Base-by-base conservation (phyloP, 1,140 invertebrate genomes). In the Aphis gossypii region DNA sequence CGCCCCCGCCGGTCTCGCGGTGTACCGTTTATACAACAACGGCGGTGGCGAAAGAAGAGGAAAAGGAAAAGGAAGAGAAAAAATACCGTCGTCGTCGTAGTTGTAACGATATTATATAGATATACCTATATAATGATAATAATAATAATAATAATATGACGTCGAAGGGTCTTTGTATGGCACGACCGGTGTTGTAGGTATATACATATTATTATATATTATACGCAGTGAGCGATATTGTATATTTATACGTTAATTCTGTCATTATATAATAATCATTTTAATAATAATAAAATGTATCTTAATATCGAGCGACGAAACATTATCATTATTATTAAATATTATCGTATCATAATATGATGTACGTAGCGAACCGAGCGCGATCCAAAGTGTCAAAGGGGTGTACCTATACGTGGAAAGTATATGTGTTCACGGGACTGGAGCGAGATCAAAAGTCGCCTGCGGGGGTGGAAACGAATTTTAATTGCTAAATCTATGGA, bases 111-210 rank as follows among this genome's bases (percentile, higher is more conserved):
- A 76, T 76, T 23, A 54, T 54, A 51, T 68, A n/a, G 30, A 68
- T 76, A n/a, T 54, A 54, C 54, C 25, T 68, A 60, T 83, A 83
- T 41, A 38, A 44, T 44, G 46, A 84, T 44, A 46, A 88, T 87
- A 48, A 48, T 87, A 48, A 84, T 44, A 46, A 88, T 87, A 48
- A 48, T 87, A 48, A 86, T 86, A 51, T 51, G 51, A 93, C 35
- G 51, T 84, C 76, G 92, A 93, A 87, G 83, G 82, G 83, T 91
- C 90, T 60, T 60, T 91, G 60, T 91, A 30, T 18, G n/a, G 54
- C 23, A 2, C 88, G 51, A 23, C 30, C 86, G 30, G 86, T 48
- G 30, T 51, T 20, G 18, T 51, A 51, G 18, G 48, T 48, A 35
- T 21, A n/a, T 48, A n/a, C 18, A 48, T 48, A 87, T n/a, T 87